Evolutionary conservation across 1,140 invertebrate species (phyloP).

Genomic region (Lepidurus arcticus): DNA sequence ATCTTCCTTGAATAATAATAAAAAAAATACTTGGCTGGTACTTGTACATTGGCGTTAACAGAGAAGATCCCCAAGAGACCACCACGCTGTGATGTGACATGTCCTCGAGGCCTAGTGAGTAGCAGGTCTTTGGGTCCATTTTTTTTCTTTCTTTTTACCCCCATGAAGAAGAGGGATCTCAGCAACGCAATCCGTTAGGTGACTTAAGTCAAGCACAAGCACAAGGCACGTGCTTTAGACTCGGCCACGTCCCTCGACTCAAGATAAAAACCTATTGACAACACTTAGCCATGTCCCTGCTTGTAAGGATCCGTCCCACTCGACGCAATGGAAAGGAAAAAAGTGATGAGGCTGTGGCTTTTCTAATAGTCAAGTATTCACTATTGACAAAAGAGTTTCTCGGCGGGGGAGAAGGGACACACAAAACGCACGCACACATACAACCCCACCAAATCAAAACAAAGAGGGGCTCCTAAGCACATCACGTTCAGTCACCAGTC

Average conservation of each 20-base stretch:
- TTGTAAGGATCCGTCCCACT: constrained; percentile 3
- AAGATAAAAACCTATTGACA: constrained; percentile 20
- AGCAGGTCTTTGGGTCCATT: neutral
- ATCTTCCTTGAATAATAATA: neutral
- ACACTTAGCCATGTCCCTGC: constrained; percentile 10
- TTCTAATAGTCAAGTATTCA: constrained; percentile 7
- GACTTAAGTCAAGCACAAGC: constrained; percentile 20
- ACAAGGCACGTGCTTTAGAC: constrained; percentile 21
- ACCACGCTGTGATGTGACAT: constrained; percentile 17
- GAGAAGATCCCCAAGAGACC: neutral
- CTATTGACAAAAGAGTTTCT: constrained; percentile 8
- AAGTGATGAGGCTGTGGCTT: constrained; percentile 14
- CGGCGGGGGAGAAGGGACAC: neutral
- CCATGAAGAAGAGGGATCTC: neutral
- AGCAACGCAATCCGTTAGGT: neutral
- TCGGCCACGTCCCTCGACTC: constrained; percentile 16
- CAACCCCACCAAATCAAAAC: neutral
- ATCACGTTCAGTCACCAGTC: constrained; percentile 1
- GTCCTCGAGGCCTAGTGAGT: neutral
- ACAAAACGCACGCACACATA: neutral
- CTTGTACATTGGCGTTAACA: neutral
- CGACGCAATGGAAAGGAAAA: constrained; percentile 8
- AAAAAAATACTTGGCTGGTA: neutral
- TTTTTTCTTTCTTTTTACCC: no score
- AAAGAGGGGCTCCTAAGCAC: constrained; percentile 8